These are phyloP conservation scores for Hirtodrosophila histrioides DNA, from an alignment of 2,888 invertebrate species.

Conservation along the genomic window DNA sequence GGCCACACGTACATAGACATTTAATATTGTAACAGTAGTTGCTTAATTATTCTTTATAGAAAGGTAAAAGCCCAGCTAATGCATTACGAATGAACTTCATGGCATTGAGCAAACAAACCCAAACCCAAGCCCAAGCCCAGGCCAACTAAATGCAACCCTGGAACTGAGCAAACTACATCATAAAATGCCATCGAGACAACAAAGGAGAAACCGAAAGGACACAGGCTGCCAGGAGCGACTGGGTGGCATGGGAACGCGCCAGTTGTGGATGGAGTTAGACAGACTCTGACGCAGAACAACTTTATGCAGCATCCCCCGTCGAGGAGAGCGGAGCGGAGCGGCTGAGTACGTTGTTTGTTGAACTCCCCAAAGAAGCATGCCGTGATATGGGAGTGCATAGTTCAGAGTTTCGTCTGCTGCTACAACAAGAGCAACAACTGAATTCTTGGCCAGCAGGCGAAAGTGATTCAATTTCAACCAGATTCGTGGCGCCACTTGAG, in stretches of 20 bases:
- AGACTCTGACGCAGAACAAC: conserved; percentile 43
- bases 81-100: conserved; percentile 64
- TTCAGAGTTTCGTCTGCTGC: conserved; percentile 34
- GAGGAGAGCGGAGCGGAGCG: conserved; percentile 27
- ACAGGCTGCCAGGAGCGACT: conserved; percentile 15
- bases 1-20: conserved; percentile 13
- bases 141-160: conserved; percentile 1
- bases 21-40: conserved; percentile 29
- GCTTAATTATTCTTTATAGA: conserved; percentile 11
- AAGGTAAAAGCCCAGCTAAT: conserved; percentile 40
- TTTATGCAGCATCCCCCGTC: conserved; percentile 60
- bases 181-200: conserved; percentile 68
- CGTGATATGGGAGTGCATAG: conserved; percentile 41
- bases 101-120: conserved; percentile 45
- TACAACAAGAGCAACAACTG: conserved; percentile 15
- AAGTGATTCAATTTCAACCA: conserved; percentile 69
- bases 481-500: conserved; percentile 50
- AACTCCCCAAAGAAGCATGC: conserved; percentile 40
- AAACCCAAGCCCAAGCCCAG: conserved; percentile 35
- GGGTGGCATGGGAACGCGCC: conserved; percentile 32
- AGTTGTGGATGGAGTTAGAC: conserved; percentile 59
- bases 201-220: conserved; percentile 48
- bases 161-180: conserved; percentile 42
- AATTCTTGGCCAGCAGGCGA: conserved; percentile 49
- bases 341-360: conserved; percentile 7